Conservation (phyloP, 1,140 invertebrate genomes). For the Scaptomyza montana region DNA sequence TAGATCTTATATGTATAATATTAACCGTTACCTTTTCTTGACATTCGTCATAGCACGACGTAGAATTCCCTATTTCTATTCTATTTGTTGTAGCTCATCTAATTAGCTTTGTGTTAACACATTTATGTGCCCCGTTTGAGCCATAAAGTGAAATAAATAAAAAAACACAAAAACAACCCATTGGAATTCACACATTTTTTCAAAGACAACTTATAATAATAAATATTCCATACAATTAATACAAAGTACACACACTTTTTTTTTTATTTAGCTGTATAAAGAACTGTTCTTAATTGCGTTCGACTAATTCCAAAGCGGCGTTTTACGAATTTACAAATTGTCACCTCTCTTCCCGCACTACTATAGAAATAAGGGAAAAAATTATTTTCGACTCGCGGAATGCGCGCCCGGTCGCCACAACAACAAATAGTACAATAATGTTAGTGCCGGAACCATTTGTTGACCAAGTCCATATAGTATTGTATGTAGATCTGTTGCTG, state of each 20-base stretch:
- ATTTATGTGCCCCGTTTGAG: conserved; percentile 18
- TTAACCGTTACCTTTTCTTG: neutral
- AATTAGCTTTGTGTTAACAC: conserved; percentile 13
- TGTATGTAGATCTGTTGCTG: conserved; percentile 35
- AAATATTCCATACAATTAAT: conserved; percentile 20
- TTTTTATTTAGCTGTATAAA: conserved; percentile 6
- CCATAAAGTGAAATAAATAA: neutral
- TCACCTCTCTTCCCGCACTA: neutral
- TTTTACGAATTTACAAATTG: conserved; percentile 31
- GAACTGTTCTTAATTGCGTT: conserved; percentile 29
- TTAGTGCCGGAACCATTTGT: conserved; percentile 30
- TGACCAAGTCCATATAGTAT: conserved; percentile 51
- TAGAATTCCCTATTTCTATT: neutral
- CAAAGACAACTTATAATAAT: conserved; percentile 15
- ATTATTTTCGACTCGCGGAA: conserved; percentile 39
- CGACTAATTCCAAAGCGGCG: conserved; percentile 16
- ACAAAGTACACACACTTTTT: neutral
- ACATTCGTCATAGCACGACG: neutral
- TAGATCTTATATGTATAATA: neutral
- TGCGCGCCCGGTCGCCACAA: conserved; percentile 29
- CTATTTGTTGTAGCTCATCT: conserved; percentile 11
- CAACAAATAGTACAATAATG: conserved; percentile 38
- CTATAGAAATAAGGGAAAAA: neutral
- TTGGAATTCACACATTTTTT: conserved; percentile 30
- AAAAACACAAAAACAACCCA: conserved; percentile 14